These are phyloP conservation scores for Ommatoiulus sabulosus DNA, from an alignment of 2,888 invertebrate genomes.

Conservation along the genomic window DNA sequence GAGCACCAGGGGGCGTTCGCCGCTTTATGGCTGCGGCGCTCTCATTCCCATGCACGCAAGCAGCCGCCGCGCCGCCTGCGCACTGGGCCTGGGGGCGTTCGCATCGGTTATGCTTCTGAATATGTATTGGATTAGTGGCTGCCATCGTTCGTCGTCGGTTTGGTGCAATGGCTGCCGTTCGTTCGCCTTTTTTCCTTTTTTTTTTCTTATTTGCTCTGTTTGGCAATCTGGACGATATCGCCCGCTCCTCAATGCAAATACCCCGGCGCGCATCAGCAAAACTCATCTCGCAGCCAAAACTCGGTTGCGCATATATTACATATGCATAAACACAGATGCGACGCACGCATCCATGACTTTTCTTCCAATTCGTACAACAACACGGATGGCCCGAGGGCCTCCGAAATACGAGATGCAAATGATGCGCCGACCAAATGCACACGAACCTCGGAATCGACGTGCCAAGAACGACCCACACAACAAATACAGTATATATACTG, in stretches of 20 bases:
- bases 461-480: slow-evolving; percentile 34
- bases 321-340: slow-evolving; percentile 34
- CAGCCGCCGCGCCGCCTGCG: neutral
- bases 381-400: slow-evolving; percentile 20
- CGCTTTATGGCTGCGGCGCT: neutral
- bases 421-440: slow-evolving; percentile 34
- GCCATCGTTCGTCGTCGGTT: neutral
- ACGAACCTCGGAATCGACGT: slow-evolving; percentile 17
- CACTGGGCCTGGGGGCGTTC: neutral
- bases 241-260: slow-evolving; percentile 34
- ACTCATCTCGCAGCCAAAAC: slow-evolving; percentile 20
- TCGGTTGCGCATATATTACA: slow-evolving; percentile 1
- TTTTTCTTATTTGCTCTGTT: neutral
- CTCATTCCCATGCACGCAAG: slow-evolving; percentile 17
- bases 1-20: neutral
- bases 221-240: slow-evolving; percentile 34
- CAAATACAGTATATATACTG: neutral
- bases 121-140: slow-evolving; percentile 18
- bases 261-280: slow-evolving; percentile 34
- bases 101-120: slow-evolving; percentile 14
- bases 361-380: slow-evolving; percentile 34
- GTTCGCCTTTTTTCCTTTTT: neutral
- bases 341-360: slow-evolving; percentile 25
- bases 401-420: slow-evolving; percentile 34
- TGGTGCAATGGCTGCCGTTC: neutral